Evolutionary conservation across 2,797 vertebrate genomes (phyloP), one percentile per base, ranked within the genome.

Genomic region (Nyctibius grandis): DNA sequence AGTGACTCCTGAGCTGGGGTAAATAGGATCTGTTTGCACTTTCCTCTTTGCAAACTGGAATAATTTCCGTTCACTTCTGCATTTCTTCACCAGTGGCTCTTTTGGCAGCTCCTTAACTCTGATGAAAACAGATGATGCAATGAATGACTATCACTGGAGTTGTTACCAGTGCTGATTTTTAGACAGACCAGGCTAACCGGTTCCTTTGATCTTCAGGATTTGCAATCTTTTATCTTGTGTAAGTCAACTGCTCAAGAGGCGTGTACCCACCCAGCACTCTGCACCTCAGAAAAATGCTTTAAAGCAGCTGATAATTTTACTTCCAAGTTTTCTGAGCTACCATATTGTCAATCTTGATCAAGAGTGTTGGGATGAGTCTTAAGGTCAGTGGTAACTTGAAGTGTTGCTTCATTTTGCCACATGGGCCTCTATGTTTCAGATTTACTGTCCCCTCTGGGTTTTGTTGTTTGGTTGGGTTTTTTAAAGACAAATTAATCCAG

Each of bases 141-240:
- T 40, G 68, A 61, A 5, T 11, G 67, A 19, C 81, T 28, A 20
- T 4, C 5, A 25, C 4, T 63, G 84, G 70, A 61, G 53, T 33
- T 75, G 65, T 42, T 75, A 19, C 44, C 26, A 7, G 23, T 54
- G 50, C 44, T 83, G 14, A 84, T 73, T 69, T 31, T 83, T 34
- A 82, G 70, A 23, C n/a, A 18, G 38, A 9, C 10, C 72, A 38
- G 50, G 87, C 69, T 33, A 77, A 40, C n/a, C 11, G 26, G 9
- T 48, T 23, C 47, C 78, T 93, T 92, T 96, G 87, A 93, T 91
- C 70, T 91, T n/a, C 22, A 6, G 78, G 75, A 91, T 94, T 96
- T 91, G 15, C 48, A 50, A 89, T 31, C 25, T 53, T 8, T 82
- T 82, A 89, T 93, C 91, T 94, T 25, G 44, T 18, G 28, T 47